Percentiles rank a stretch among this genome's conserved stretches.
Evolutionary conservation across 2,113 vertebrate species (phyloP).

Genomic region (Ictidomys tridecemlineatus): DNA sequence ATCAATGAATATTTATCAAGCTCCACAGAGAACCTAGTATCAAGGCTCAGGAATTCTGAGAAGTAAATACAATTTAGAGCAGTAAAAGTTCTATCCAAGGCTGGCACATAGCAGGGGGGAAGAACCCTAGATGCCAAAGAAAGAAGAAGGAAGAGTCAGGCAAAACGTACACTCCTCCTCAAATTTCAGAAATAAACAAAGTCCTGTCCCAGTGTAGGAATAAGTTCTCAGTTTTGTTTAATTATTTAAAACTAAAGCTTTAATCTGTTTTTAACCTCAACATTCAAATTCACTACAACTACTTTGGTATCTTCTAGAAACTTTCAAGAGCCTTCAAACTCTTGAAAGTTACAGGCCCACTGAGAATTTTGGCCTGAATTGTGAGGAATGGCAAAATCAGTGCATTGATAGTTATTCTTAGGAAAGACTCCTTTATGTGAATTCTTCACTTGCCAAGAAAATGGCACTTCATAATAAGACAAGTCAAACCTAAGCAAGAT

Average conservation of each 20-base stretch:
- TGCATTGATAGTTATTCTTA: background rate
- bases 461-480: background rate
- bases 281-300: background rate
- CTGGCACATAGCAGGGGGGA: conserved; percentile 51
- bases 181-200: conserved; percentile 30
- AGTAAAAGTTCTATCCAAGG: conserved; percentile 74
- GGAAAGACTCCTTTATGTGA: background rate
- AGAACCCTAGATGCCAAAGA: conserved; percentile 35
- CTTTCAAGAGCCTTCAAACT: background rate
- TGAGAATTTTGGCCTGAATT: background rate
- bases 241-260: background rate
- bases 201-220: background rate
- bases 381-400: background rate
- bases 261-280: background rate
- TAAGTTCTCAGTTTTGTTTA: conserved; percentile 30
- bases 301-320: background rate
- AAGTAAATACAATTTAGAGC: conserved; percentile 82
- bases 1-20: conserved; percentile 83
- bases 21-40: conserved; percentile 81
- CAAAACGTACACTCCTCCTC: conserved; percentile 30
- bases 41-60: conserved; percentile 80
- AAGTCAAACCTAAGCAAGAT: background rate
- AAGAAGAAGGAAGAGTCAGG: conserved; percentile 7
- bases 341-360: background rate
- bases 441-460: background rate